Base-by-base conservation (phyloP, 1,140 invertebrate genomes). In the Sitobion miscanthi region DNA sequence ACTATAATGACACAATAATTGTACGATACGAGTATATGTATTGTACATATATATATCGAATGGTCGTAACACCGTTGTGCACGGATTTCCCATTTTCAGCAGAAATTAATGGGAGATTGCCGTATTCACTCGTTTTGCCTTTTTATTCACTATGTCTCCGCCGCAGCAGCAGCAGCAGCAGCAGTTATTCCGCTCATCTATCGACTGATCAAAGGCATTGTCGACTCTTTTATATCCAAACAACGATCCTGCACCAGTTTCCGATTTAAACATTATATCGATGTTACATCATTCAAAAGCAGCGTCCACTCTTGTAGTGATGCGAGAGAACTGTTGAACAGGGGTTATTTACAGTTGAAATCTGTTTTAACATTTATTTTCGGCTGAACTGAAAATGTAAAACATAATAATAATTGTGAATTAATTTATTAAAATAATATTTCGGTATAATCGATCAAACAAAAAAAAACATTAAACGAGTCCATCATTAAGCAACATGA, bases 1-100 rank as follows among this genome's bases (percentile, higher is more conserved):
- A 77, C 62, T n/a, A 77, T 77, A 77, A 77, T n/a, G 62, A 77
- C n/a, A 77, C 30, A 77, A 77, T 77, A 77, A 77, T 77, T 77
- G 21, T 14, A n/a, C 62, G 30, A 77, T 17, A 35, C 62, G 62
- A 77, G 23, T 77, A 77, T n/a, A n/a, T 4, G 30, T n/a, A 62
- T 30, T 54, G 21, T n/a, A 69, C n/a, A n/a, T n/a, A 69, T 69
- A 11, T 17, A 69, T 69, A 0, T 11, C 9, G 30, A n/a, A 77
- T 17, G 1, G 62, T 14, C 11, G n/a, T n/a, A n/a, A 6, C 62
- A n/a, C 30, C 62, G 62, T n/a, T n/a, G 14, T 14, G 30, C 62
- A n/a, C n/a, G 62, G 62, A 77, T 77, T 77, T n/a, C 14, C 30
- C 30, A 69, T 69, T n/a, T 69, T 69, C 30, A n/a, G 11, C 30